Evolutionary conservation across 2,113 vertebrate genomes (phyloP).

Genomic region (Nibea albiflora): DNA sequence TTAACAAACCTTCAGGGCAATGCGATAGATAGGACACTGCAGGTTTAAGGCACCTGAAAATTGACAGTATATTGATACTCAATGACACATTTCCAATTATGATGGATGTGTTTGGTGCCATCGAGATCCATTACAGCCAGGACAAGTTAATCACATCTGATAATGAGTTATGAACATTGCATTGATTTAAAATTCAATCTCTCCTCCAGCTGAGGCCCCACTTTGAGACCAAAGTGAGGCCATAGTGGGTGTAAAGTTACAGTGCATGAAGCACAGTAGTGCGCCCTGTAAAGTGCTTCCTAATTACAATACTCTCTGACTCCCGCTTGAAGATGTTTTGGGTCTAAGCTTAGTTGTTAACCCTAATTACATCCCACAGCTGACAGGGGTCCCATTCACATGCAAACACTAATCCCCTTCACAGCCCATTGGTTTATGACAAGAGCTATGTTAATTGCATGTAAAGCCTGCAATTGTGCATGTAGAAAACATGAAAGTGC

Average conservation of each 20-base stretch:
- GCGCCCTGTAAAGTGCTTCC: constrained; percentile 42
- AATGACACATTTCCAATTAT: constrained; percentile 52
- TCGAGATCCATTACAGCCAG: constrained; percentile 43
- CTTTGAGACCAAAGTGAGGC: constrained; percentile 36
- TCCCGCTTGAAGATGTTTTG: constrained; percentile 68
- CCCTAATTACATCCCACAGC: constrained; percentile 73
- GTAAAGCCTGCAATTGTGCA: constrained; percentile 72
- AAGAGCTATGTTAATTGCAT: constrained; percentile 72
- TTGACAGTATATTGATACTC: constrained; percentile 49
- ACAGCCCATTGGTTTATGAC: constrained; percentile 73
- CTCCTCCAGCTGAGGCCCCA: constrained; percentile 17
- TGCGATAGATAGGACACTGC: background rate
- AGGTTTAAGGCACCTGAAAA: background rate
- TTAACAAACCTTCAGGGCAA: constrained; percentile 10
- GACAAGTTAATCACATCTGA: constrained; percentile 51
- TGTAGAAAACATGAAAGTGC: constrained; percentile 65
- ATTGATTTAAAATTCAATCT: constrained; percentile 21
- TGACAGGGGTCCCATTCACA: constrained; percentile 75
- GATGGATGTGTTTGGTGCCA: constrained; percentile 53
- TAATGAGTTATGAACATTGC: constrained; percentile 52
- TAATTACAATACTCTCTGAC: constrained; percentile 69
- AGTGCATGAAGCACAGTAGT: constrained; percentile 52
- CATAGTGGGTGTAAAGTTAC: constrained; percentile 38
- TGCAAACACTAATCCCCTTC: constrained; percentile 75
- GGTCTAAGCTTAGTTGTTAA: constrained; percentile 75